These are phyloP conservation scores for Drusus annulatus DNA, from an alignment of 1,140 invertebrate genomes.

Conservation along the genomic window DNA sequence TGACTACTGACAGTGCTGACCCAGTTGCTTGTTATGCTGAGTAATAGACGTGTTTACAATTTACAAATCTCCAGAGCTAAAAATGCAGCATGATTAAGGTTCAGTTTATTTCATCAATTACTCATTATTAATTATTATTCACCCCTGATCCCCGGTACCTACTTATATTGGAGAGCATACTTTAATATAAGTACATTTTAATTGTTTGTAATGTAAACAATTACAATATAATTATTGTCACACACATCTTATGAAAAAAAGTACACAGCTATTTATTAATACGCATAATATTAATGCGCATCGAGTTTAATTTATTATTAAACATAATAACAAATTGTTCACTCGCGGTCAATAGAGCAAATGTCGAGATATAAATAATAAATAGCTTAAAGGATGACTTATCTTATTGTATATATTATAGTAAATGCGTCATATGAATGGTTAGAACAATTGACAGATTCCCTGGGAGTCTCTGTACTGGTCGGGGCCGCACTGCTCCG, in stretches of 20 bases:
- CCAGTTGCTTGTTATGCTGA: too few relatives aligned
- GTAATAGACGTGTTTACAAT: too few relatives aligned
- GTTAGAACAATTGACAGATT: constrained; percentile 63
- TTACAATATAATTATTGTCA: background rate
- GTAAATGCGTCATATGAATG: constrained; percentile 10
- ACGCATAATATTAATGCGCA: background rate
- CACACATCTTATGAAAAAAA: background rate
- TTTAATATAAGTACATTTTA: too few relatives aligned
- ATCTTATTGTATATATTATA: background rate
- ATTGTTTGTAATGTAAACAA: too few relatives aligned
- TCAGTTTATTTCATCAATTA: too few relatives aligned
- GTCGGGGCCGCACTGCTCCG: constrained; percentile 76
- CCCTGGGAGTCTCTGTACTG: constrained; percentile 72
- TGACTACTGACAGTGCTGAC: too few relatives aligned
- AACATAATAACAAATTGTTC: constrained; percentile 20
- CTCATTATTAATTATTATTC: too few relatives aligned
- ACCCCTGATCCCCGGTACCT: too few relatives aligned
- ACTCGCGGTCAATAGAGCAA: constrained; percentile 3
- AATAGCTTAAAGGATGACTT: too few relatives aligned
- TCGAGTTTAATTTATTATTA: background rate
- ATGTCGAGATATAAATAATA: constrained; percentile 32
- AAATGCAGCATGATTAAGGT: too few relatives aligned
- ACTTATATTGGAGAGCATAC: too few relatives aligned
- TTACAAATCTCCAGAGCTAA: too few relatives aligned
- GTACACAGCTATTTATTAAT: background rate